Evolutionary conservation across 2,113 vertebrate species (phyloP).

Genomic region (Ardeotis arabs): DNA sequence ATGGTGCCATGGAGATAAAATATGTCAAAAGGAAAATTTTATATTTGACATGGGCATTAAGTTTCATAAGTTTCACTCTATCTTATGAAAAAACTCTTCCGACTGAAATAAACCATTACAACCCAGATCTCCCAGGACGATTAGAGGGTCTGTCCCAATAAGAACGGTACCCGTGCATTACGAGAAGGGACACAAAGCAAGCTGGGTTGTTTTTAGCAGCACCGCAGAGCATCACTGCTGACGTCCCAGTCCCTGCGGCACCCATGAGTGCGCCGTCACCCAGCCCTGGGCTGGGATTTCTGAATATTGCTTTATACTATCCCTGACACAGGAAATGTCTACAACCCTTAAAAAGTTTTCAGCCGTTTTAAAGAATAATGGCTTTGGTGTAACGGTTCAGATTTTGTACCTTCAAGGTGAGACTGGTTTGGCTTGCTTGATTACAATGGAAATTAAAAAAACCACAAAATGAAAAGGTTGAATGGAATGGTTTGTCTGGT

Average conservation of each 20-base stretch:
- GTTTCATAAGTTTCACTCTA: background rate
- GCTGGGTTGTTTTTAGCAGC: background rate
- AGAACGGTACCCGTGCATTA: accelerated
- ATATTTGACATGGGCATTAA: conserved; percentile 16
- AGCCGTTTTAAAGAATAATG: background rate
- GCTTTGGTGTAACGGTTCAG: too few species aligned
- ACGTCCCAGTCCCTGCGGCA: background rate
- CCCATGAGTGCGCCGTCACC: too few species aligned
- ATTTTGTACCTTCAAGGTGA: background rate
- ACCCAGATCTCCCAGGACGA: too few species aligned
- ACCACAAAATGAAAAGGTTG: background rate
- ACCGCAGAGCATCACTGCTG: background rate
- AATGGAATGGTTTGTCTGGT: background rate
- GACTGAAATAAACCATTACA: background rate
- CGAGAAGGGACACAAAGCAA: background rate
- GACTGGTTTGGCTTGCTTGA: too few species aligned
- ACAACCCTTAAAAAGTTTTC: background rate
- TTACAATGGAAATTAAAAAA: background rate
- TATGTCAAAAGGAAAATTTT: conserved; percentile 15
- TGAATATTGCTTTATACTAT: too few species aligned
- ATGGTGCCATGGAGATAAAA: conserved; percentile 10
- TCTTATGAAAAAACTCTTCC: background rate
- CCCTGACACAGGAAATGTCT: background rate
- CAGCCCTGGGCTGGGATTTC: background rate
- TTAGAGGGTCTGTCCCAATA: background rate